phyloP scores from a whole-genome alignment of 2,113 vertebrate species.

The Osmerus mordax region DNA sequence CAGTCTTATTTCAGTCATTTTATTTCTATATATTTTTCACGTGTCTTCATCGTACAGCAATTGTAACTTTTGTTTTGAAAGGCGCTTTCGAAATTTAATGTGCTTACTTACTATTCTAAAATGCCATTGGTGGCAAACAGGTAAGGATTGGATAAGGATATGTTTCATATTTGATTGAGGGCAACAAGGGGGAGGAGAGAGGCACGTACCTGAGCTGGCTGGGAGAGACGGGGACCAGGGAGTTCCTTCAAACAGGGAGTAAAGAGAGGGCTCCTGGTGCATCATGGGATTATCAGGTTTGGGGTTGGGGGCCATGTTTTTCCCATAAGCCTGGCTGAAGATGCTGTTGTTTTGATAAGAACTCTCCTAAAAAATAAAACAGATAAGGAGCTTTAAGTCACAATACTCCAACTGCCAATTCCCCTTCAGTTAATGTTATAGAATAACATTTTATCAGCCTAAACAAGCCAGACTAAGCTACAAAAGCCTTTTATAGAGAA shows the following conservation, averaged over 20 bases:
- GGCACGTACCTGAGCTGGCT: constrained; percentile 87
- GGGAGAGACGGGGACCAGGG: constrained; percentile 97
- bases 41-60: no score
- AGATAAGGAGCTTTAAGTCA: constrained; percentile 1
- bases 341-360: constrained; percentile 86
- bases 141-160: not conserved
- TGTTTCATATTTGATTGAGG: not conserved
- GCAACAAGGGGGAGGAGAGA: not conserved
- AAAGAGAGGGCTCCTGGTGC: constrained; percentile 92
- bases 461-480: no score
- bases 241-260: constrained; percentile 95
- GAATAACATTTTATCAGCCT: no score
- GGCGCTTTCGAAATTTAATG: no score
- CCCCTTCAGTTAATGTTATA: no score
- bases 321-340: constrained; percentile 95
- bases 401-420: no score
- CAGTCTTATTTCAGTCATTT: no score
- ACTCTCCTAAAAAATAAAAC: constrained; percentile 75
- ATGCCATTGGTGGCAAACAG: not conserved
- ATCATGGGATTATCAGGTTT: constrained; percentile 81
- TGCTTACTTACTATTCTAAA: no score
- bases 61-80: no score
- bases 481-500: no score
- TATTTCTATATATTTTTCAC: no score
- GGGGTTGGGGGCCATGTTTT: constrained; percentile 80